Percentiles rank a stretch among this genome's conserved stretches.
These are phyloP conservation scores for Heteronetta atricapilla DNA, from an alignment of 2,113 vertebrate genomes.

Conservation along the genomic window DNA sequence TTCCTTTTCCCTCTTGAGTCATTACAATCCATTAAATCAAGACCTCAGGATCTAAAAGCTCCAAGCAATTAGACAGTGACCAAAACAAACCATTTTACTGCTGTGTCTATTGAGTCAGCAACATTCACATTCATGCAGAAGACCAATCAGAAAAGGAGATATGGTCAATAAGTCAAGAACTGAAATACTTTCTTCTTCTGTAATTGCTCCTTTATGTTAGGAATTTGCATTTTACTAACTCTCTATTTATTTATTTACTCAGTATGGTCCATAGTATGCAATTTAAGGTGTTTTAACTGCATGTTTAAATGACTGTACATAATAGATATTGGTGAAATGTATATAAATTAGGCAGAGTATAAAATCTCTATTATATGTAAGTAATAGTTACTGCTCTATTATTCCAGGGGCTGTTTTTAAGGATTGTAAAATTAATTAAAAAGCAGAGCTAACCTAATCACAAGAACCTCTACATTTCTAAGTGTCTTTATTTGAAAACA, in stretches of 20 bases:
- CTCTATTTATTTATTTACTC: conserved; percentile 66
- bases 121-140: background rate
- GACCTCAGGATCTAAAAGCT: background rate
- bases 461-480: background rate
- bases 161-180: conserved; percentile 14
- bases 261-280: background rate
- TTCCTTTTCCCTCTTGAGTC: background rate
- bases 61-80: background rate
- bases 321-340: conserved; percentile 36
- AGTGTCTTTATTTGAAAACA: background rate
- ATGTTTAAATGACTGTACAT: conserved; percentile 43
- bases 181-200: background rate
- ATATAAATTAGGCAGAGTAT: conserved; percentile 17
- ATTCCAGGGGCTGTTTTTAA: background rate
- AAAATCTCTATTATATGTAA: conserved; percentile 17
- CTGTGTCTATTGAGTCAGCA: background rate
- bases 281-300: conserved; percentile 44
- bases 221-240: conserved; percentile 61
- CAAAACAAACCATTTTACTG: background rate
- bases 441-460: background rate
- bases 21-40: conserved; percentile 14
- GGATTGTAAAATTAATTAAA: conserved; percentile 36
- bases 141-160: conserved; percentile 17
- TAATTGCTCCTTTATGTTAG: conserved; percentile 18
- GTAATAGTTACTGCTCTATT: background rate